Percentiles rank a stretch among this genome's conserved stretches.
Evolutionary conservation across 2,888 invertebrate genomes (phyloP).

Genomic region (Lymantria dispar): DNA sequence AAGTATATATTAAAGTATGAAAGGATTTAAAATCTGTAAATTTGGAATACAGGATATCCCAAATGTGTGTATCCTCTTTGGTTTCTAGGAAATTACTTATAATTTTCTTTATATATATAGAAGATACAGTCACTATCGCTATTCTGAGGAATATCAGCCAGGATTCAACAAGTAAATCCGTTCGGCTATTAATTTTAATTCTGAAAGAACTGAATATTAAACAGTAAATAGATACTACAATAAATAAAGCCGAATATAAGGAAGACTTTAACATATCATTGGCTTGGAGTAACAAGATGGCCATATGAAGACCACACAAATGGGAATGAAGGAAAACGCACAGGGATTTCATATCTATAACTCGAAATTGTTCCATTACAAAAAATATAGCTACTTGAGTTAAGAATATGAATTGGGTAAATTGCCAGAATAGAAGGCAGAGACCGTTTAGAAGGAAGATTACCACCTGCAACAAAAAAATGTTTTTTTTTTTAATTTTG

Average conservation of each 20-base stretch:
- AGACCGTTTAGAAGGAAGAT: constrained; percentile 65
- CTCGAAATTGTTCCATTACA: constrained; percentile 84
- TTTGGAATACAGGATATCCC: constrained; percentile 87
- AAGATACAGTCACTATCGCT: constrained; percentile 32
- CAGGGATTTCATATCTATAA: constrained; percentile 68
- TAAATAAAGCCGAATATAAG: constrained; percentile 70
- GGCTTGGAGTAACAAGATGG: constrained; percentile 63
- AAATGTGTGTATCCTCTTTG: constrained; percentile 85
- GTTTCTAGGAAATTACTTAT: constrained; percentile 58
- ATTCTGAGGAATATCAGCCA: constrained; percentile 55
- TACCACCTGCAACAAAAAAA: constrained; percentile 50
- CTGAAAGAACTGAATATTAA: constrained; percentile 59
- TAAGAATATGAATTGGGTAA: constrained; percentile 91
- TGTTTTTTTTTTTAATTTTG: too few species aligned
- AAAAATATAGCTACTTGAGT: constrained; percentile 89
- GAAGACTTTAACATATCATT: constrained; percentile 77
- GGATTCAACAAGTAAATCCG: constrained; percentile 51
- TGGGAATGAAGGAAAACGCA: constrained; percentile 66
- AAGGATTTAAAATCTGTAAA: constrained; percentile 86
- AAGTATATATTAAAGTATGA: constrained; percentile 90
- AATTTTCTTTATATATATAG: constrained; percentile 66
- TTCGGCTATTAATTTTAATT: constrained; percentile 51
- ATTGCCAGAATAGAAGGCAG: constrained; percentile 87
- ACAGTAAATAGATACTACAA: constrained; percentile 59
- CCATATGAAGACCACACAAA: constrained; percentile 68